Base-by-base conservation (phyloP, 2,888 invertebrate genomes). In the Rhagonycha lutea region DNA sequence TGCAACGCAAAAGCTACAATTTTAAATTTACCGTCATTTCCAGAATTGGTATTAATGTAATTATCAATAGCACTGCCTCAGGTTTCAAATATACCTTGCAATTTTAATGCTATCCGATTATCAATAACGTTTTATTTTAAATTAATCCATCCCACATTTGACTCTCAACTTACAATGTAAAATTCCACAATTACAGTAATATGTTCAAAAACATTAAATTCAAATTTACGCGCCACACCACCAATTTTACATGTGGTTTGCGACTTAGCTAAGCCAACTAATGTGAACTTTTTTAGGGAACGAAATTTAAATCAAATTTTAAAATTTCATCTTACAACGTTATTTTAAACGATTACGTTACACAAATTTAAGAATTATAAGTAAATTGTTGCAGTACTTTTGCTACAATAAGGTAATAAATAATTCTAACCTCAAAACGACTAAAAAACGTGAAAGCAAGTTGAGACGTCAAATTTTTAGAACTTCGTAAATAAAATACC, bases 11-110 rank as follows among this genome's bases (percentile, higher is more conserved):
- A 80, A 79, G 80, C 86, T 86, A 80, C 88, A 88, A 88, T 88
- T 87, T 88, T 80, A 82, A 87, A 86, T 87, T 87, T 86, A 85
- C 85, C 86, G 85, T 85, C 85, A 85, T 85, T 86, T 85, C 82
- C 82, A 81, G 80, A 82, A 82, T 85, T 83, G 82, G 83, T 86
- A 87, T 88, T 87, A 87, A 87, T 87, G 86, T 87, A 87, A 88
- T 87, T 86, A 86, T 83, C 82, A 83, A 83, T 83, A 83, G 84
- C 81, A 83, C 83, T 80, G 85, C 86, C 85, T 80, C 79, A 78
- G 82, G 85, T 77, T 78, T 78, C 72, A 74, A 68, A 76, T 78
- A 32, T 72, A 76, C 73, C 60, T 71, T 80, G 73, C 75, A 80
- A 80, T 80, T 78, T 79, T 74, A 74, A 73, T 65, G 26, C 24